Percentiles rank a stretch among this genome's conserved stretches.
These are phyloP conservation scores for Pseudopipra pipra DNA, from an alignment of 2,113 vertebrate species.

Conservation along the genomic window DNA sequence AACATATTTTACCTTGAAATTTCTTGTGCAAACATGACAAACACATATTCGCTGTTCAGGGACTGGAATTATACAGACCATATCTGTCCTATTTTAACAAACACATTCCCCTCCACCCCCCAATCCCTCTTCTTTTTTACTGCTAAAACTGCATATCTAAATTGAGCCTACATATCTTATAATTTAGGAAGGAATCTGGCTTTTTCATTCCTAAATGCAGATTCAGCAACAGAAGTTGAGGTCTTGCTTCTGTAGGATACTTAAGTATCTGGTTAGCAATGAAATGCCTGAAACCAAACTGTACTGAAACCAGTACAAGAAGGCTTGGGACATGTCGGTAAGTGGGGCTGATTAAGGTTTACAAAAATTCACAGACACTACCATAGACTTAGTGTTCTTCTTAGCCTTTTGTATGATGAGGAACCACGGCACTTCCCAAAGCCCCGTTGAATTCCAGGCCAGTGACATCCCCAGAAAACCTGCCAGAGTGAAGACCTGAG, in stretches of 20 bases:
- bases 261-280: background rate
- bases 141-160: background rate
- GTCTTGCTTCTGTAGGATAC: background rate
- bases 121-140: background rate
- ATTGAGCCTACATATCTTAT: background rate
- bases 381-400: background rate
- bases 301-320: background rate
- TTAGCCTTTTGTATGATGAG: background rate
- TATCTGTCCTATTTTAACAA: background rate
- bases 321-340: background rate
- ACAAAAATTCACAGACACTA: background rate
- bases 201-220: background rate
- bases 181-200: background rate
- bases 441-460: background rate
- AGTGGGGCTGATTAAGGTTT: background rate
- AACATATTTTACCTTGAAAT: background rate
- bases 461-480: background rate
- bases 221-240: background rate
- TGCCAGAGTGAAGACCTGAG: rapidly evolving
- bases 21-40: background rate
- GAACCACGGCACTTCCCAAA: background rate
- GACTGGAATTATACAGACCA: background rate
- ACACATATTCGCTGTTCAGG: background rate
- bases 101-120: background rate
- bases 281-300: background rate